phyloP scores from a whole-genome alignment of 2,888 invertebrate genomes.

The Drosophila quinaria region DNA sequence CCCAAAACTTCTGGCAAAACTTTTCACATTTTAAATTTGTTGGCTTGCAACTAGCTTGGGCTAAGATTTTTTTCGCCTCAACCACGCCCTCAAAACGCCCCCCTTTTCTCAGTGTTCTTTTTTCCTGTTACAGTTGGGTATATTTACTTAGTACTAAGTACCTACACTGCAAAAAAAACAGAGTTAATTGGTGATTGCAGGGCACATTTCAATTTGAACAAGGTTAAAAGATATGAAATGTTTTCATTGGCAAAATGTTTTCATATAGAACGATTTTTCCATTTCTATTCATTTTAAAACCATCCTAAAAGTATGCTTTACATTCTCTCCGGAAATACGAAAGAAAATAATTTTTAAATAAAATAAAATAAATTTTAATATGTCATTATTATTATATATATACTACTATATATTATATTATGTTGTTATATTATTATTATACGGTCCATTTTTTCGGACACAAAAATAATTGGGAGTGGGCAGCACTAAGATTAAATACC shows the following conservation, averaged over 20 bases:
- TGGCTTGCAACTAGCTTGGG: constrained; percentile 46
- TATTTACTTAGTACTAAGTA: constrained; percentile 13
- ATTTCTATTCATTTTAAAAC: too few relatives aligned
- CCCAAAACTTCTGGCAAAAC: constrained; percentile 51
- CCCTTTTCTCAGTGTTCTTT: constrained; percentile 24
- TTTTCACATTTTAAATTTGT: constrained; percentile 78
- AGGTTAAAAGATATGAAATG: too few relatives aligned
- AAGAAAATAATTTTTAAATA: too few relatives aligned
- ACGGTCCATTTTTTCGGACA: not conserved
- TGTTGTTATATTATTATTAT: not conserved
- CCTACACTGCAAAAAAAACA: constrained; percentile 26
- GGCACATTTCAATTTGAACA: too few relatives aligned
- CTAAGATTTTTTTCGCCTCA: constrained; percentile 44
- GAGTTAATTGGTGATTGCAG: not conserved
- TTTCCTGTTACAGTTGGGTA: constrained; percentile 23
- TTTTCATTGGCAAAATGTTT: too few relatives aligned
- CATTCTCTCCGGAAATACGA: not conserved
- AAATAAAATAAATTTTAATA: too few relatives aligned
- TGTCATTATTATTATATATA: too few relatives aligned
- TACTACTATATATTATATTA: too few relatives aligned
- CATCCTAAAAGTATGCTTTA: constrained; percentile 5
- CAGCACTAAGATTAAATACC: not conserved
- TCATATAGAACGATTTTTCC: too few relatives aligned
- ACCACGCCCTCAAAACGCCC: constrained; percentile 8
- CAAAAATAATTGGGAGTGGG: not conserved